phyloP scores from a whole-genome alignment of 2,888 invertebrate genomes.

The Biston betularia region DNA sequence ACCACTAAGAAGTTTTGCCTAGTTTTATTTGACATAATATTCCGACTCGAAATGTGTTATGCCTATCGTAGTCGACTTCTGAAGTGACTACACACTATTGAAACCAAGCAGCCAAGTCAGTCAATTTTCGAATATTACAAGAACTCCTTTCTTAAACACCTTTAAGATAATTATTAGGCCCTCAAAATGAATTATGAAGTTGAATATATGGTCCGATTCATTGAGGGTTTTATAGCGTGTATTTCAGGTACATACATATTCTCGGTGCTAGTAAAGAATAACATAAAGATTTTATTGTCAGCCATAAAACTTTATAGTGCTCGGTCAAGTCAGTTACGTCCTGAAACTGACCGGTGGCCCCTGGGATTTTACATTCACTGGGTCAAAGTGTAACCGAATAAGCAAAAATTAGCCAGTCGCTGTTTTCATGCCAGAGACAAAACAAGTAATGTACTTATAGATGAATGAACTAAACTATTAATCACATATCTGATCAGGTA shows the following conservation, averaged over 20 bases:
- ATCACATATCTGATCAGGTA: no score
- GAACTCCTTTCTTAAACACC: background rate
- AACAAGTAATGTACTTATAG: background rate
- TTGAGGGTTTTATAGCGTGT: slow-evolving; percentile 24
- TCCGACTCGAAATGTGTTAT: no score
- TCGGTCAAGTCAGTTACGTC: slow-evolving; percentile 28
- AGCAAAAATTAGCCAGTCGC: background rate
- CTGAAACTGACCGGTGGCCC: slow-evolving; percentile 31
- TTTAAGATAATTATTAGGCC: background rate
- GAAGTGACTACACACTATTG: no score
- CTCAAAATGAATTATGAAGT: slow-evolving; percentile 17
- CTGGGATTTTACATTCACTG: slow-evolving; percentile 16
- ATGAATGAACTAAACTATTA: background rate
- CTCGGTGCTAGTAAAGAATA: slow-evolving; percentile 35
- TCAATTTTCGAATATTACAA: no score
- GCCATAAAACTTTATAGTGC: slow-evolving; percentile 41
- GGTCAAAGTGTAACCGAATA: slow-evolving; percentile 9
- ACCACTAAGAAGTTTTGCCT: no score
- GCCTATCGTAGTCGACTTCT: no score
- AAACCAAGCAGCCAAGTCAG: no score
- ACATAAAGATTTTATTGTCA: slow-evolving; percentile 40
- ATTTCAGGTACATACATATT: slow-evolving; percentile 32
- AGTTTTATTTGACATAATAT: no score
- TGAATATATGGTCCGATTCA: slow-evolving; percentile 27
- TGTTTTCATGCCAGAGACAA: background rate